Evolutionary conservation across 2,797 vertebrate species (phyloP).

Genomic region (Poecilia gillii): DNA sequence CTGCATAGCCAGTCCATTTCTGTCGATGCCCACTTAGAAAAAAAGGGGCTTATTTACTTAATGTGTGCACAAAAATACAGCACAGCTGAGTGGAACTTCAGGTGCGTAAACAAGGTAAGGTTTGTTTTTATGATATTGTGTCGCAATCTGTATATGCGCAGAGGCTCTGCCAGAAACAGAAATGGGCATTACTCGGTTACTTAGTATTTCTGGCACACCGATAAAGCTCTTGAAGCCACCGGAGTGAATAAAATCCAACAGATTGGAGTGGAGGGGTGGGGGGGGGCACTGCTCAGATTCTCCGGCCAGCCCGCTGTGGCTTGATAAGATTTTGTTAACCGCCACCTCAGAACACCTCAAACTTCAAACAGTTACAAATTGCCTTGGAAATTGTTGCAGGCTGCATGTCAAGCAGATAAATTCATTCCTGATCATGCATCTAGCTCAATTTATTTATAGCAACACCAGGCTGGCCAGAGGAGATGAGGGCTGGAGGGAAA

Average conservation of each 20-base stretch:
- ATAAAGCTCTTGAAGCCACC: conserved; percentile 73
- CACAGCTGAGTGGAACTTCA: background rate
- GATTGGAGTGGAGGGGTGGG: conserved; percentile 42
- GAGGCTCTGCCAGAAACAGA: conserved; percentile 50
- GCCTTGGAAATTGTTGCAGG: conserved; percentile 68
- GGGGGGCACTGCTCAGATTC: conserved; percentile 57
- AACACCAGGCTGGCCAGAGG: conserved; percentile 38
- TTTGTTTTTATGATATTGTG: conserved; percentile 53
- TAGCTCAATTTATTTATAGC: conserved; percentile 71
- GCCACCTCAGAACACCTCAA: conserved; percentile 61
- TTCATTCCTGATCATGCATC: conserved; percentile 76
- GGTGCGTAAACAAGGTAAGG: conserved; percentile 37
- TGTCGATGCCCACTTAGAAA: conserved; percentile 29
- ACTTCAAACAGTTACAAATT: conserved; percentile 79
- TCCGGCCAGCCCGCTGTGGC: conserved; percentile 68
- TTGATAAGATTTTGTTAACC: conserved; percentile 75
- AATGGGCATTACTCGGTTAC: conserved; percentile 57
- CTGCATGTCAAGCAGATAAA: conserved; percentile 65
- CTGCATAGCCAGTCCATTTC: conserved; percentile 64
- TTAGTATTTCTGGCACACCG: conserved; percentile 68
- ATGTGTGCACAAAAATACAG: conserved; percentile 3
- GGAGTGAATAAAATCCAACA: conserved; percentile 73
- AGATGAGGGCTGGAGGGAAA: conserved; percentile 57
- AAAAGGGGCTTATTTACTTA: conserved; percentile 22
- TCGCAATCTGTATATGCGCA: conserved; percentile 48